These are phyloP conservation scores for Caenorhabditis auriculariae DNA, from an alignment of 2,888 invertebrate species.

Conservation along the genomic window DNA sequence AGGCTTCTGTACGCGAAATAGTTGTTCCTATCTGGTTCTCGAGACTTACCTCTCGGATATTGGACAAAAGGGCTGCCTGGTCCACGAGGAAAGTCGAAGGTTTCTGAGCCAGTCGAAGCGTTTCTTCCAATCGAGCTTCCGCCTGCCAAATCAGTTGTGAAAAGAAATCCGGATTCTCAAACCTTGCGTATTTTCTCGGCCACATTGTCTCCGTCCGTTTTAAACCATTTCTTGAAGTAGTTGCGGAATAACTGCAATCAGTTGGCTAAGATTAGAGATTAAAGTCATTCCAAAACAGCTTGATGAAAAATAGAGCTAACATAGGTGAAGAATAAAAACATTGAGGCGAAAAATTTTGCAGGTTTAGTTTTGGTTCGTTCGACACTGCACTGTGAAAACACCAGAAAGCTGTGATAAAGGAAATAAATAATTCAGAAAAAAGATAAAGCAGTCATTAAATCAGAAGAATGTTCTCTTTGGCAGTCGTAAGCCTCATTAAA, in stretches of 20 bases:
- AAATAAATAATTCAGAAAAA: too few species aligned
- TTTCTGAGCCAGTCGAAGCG: slow-evolving; percentile 34
- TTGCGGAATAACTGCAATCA: slow-evolving; percentile 39
- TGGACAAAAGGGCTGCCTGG: slow-evolving; percentile 33
- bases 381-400: too few species aligned
- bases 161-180: background rate
- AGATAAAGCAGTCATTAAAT: too few species aligned
- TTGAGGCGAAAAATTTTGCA: background rate
- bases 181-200: slow-evolving; percentile 26
- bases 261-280: background rate
- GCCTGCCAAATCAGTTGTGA: slow-evolving; percentile 6
- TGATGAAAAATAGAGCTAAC: too few species aligned
- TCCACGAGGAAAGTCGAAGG: slow-evolving; percentile 38
- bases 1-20: too few species aligned
- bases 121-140: slow-evolving; percentile 37
- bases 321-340: background rate
- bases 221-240: slow-evolving; percentile 36
- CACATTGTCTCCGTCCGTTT: slow-evolving; percentile 21
- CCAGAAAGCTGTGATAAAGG: too few species aligned
- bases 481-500: too few species aligned
- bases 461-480: too few species aligned
- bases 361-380: too few species aligned
- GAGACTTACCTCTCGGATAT: too few species aligned
- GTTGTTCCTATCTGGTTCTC: too few species aligned
- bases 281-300: background rate